A percentile compares a stretch with the other conserved stretches of the same genome.
Evolutionary conservation across 2,888 invertebrate genomes (phyloP).

Genomic region (Cheiracanthium punctorium): DNA sequence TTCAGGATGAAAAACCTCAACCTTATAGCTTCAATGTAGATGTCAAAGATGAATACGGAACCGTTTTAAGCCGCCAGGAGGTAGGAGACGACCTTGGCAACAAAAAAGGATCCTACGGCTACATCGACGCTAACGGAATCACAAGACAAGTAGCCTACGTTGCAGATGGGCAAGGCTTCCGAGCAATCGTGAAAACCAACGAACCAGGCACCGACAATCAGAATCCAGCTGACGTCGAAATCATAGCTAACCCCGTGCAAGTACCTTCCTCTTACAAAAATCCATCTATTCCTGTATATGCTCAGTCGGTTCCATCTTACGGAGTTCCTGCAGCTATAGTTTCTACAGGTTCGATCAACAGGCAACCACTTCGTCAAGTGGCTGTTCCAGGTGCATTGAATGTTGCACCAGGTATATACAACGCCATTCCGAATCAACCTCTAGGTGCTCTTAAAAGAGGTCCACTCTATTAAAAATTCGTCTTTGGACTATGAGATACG

Average conservation of each 20-base stretch:
- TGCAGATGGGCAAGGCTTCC: slow-evolving; percentile 69
- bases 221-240: slow-evolving; percentile 50
- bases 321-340: too few species aligned
- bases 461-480: background rate
- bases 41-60: slow-evolving; percentile 69
- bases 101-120: slow-evolving; percentile 71
- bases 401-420: background rate
- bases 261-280: slow-evolving; percentile 20
- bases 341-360: background rate
- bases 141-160: slow-evolving; percentile 69
- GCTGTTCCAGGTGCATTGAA: background rate
- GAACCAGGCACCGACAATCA: slow-evolving; percentile 71
- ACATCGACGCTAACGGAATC: slow-evolving; percentile 69
- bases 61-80: slow-evolving; percentile 58
- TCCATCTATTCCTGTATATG: background rate
- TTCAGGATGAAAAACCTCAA: slow-evolving; percentile 64
- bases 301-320: background rate
- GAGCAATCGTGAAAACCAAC: slow-evolving; percentile 71
- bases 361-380: background rate
- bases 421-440: background rate
- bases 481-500: too few species aligned
- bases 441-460: background rate
- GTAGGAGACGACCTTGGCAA: slow-evolving; percentile 70
- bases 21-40: slow-evolving; percentile 71
- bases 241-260: slow-evolving; percentile 32